These are phyloP conservation scores for Euborellia annulipes DNA, from an alignment of 1,140 invertebrate species.

Conservation along the genomic window DNA sequence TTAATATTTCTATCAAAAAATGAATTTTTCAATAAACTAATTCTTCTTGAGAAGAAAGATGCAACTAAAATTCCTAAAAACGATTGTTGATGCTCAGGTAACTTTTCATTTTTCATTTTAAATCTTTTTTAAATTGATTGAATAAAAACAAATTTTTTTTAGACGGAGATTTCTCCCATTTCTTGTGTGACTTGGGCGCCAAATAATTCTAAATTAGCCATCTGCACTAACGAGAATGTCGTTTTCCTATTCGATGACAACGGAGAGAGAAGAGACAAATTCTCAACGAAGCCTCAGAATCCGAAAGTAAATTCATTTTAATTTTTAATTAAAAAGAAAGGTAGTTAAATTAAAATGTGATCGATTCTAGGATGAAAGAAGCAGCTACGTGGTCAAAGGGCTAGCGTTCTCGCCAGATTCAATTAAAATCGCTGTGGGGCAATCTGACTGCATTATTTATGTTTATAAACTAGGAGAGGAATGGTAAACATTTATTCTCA, in stretches of 20 bases:
- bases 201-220: slow-evolving; percentile 85
- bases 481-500: slow-evolving; percentile 42
- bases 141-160: slow-evolving; percentile 14
- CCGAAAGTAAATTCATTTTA: slow-evolving; percentile 69
- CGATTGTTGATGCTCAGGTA: slow-evolving; percentile 35
- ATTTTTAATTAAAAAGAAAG: too few species aligned
- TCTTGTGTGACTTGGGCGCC: slow-evolving; percentile 76
- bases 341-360: too few species aligned
- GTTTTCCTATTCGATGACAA: slow-evolving; percentile 85
- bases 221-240: slow-evolving; percentile 76
- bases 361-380: slow-evolving; percentile 54
- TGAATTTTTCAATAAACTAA: too few species aligned
- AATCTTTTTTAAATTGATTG: slow-evolving; percentile 6
- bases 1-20: too few species aligned
- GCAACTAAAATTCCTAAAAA: slow-evolving; percentile 44
- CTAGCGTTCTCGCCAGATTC: slow-evolving; percentile 92
- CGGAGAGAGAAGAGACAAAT: slow-evolving; percentile 79
- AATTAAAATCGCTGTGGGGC: slow-evolving; percentile 84
- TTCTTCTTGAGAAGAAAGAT: too few species aligned
- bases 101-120: not conserved
- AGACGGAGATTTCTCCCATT: slow-evolving; percentile 62
- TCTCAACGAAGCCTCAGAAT: slow-evolving; percentile 89
- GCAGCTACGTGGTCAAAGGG: slow-evolving; percentile 61
- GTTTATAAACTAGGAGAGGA: slow-evolving; percentile 94
- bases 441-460: slow-evolving; percentile 94